Conservation (phyloP, 30 jellyfish, hydroid and myxozoan species). For the Sanderia malayensis region DNA sequence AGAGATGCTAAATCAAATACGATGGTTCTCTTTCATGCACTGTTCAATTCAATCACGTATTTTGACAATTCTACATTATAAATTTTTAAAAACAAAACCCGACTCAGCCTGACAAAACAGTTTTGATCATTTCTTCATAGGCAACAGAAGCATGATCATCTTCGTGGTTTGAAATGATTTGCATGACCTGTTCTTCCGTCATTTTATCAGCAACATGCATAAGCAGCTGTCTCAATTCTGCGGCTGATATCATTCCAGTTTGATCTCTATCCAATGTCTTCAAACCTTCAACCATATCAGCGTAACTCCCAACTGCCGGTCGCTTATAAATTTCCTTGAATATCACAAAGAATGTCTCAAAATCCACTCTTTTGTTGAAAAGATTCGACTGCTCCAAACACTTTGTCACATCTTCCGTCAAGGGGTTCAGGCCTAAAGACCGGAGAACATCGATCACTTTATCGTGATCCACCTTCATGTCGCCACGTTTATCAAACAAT, state of each 20-base stretch:
- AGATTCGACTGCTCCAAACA: slow-evolving; percentile 21
- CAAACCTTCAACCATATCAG: slow-evolving; percentile 94
- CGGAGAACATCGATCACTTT: slow-evolving; percentile 78
- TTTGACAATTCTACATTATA: too few species aligned
- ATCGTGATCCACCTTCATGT: slow-evolving; percentile 70
- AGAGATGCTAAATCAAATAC: too few species aligned
- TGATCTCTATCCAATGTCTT: slow-evolving; percentile 87
- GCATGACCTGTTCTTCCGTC: slow-evolving; percentile 86
- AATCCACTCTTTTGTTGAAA: slow-evolving; percentile 61
- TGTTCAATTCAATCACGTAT: too few species aligned
- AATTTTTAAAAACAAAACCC: too few species aligned
- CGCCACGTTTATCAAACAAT: slow-evolving; percentile 88
- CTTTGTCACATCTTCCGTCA: slow-evolving; percentile 73
- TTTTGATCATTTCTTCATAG: slow-evolving; percentile 79
- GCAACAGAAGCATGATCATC: slow-evolving; percentile 77
- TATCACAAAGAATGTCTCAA: slow-evolving; percentile 75
- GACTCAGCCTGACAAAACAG: slow-evolving; percentile 66
- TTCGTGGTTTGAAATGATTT: slow-evolving; percentile 75
- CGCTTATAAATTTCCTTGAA: slow-evolving; percentile 58
- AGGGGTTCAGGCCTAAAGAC: slow-evolving; percentile 96
- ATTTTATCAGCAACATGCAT: slow-evolving; percentile 83
- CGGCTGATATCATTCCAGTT: slow-evolving; percentile 82
- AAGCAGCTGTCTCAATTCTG: slow-evolving; percentile 82
- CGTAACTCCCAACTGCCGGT: slow-evolving; percentile 82
- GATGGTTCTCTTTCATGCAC: too few species aligned